Conservation (phyloP, 2,797 vertebrate genomes). For the Eulemur mongoz region DNA sequence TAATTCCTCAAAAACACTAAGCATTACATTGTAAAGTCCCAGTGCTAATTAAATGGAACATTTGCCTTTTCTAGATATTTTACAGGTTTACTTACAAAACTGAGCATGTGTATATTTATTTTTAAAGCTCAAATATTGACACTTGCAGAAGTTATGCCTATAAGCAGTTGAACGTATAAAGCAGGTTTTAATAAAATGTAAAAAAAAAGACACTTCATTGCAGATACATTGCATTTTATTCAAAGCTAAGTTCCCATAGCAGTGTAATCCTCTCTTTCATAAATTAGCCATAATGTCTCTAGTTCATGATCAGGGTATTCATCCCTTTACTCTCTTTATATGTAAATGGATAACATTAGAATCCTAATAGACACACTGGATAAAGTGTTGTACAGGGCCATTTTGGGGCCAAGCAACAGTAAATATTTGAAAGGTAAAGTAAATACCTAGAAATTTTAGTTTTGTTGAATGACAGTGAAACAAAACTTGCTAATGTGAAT, state of each 20-base stretch:
- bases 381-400: neutral
- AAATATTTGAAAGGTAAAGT: constrained; percentile 50
- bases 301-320: neutral
- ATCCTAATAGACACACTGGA: neutral
- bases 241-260: constrained; percentile 59
- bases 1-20: constrained; percentile 27
- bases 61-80: constrained; percentile 75
- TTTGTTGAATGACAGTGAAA: constrained; percentile 21
- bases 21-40: constrained; percentile 29
- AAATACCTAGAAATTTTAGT: constrained; percentile 3
- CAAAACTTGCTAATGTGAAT: constrained; percentile 36
- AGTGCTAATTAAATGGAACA: constrained; percentile 29
- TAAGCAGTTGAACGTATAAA: constrained; percentile 82
- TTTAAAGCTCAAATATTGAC: constrained; percentile 81
- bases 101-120: constrained; percentile 66
- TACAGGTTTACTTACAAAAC: constrained; percentile 72
- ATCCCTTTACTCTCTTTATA: constrained; percentile 19
- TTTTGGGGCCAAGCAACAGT: neutral
- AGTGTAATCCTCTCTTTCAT: neutral
- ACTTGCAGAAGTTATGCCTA: constrained; percentile 81
- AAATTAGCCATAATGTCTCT: neutral
- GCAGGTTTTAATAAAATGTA: constrained; percentile 74
- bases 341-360: neutral
- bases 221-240: constrained; percentile 67
- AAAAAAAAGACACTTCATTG: constrained; percentile 64